These are phyloP conservation scores for Oligia strigilis DNA, from an alignment of 2,888 invertebrate genomes.

Conservation along the genomic window DNA sequence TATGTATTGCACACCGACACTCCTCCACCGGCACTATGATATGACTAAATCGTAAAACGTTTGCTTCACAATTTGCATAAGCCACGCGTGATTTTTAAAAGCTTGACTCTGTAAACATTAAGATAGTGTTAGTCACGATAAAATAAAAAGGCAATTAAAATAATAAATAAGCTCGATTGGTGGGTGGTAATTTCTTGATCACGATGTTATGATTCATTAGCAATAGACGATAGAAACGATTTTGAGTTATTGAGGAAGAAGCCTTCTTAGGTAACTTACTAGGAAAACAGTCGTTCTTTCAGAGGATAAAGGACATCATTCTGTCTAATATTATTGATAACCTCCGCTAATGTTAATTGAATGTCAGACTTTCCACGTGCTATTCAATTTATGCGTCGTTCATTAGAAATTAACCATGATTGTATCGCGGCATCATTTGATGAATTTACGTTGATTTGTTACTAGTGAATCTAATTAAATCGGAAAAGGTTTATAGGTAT, in stretches of 20 bases:
- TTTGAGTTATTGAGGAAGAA: constrained; percentile 44
- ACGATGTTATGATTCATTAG: constrained; percentile 46
- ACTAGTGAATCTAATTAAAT: not conserved
- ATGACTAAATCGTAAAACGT: constrained; percentile 24
- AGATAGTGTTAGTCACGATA: constrained; percentile 14
- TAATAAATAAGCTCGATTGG: constrained; percentile 33
- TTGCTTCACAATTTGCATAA: constrained; percentile 28
- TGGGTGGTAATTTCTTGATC: constrained; percentile 45
- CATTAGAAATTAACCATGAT: constrained; percentile 67
- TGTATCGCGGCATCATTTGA: constrained; percentile 52
- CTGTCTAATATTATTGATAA: constrained; percentile 72
- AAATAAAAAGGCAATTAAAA: constrained; percentile 31
- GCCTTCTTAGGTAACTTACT: constrained; percentile 8
- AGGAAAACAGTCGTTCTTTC: constrained; percentile 33
- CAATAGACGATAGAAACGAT: constrained; percentile 26
- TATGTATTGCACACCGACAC: constrained; percentile 31
- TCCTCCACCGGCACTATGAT: constrained; percentile 8
- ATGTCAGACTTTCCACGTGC: constrained; percentile 71
- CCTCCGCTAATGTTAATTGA: constrained; percentile 73
- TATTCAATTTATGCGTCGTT: constrained; percentile 56
- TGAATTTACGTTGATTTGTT: constrained; percentile 38
- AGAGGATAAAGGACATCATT: constrained; percentile 48
- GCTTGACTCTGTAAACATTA: constrained; percentile 18
- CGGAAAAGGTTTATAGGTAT: not conserved
- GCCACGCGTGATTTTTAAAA: constrained; percentile 5